A percentile compares a stretch with the other conserved stretches of the same genome.
Evolutionary conservation across 2,113 vertebrate species (phyloP).

Genomic region (Genyomyrus donnyi): DNA sequence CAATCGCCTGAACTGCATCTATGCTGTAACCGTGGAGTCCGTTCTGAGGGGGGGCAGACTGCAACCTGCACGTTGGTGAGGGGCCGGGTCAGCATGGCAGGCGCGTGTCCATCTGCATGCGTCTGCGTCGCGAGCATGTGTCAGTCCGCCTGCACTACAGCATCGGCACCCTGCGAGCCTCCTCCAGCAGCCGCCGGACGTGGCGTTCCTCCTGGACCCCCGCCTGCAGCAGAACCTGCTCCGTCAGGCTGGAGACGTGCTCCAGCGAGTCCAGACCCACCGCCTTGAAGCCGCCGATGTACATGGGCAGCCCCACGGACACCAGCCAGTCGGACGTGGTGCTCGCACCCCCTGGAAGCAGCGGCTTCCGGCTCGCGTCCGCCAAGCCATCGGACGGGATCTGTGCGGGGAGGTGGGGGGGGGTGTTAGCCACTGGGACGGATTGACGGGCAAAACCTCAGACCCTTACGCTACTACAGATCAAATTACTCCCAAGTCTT

Average conservation of each 20-base stretch:
- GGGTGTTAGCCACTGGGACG: neutral
- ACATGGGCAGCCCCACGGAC: constrained; percentile 90
- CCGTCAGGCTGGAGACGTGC: constrained; percentile 75
- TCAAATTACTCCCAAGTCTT: neutral
- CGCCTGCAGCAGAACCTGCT: constrained; percentile 69
- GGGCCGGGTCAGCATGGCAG: neutral
- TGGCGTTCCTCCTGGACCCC: constrained; percentile 84
- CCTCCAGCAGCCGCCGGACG: constrained; percentile 72
- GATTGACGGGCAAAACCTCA: neutral
- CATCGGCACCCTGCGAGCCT: constrained; percentile 68
- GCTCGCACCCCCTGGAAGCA: constrained; percentile 64
- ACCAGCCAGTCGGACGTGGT: constrained; percentile 84
- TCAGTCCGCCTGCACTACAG: constrained; percentile 30
- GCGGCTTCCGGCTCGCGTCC: constrained; percentile 81
- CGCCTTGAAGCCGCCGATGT: constrained; percentile 61
- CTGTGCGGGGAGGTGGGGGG: constrained; percentile 47
- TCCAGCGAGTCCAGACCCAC: constrained; percentile 75
- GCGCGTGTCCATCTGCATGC: neutral
- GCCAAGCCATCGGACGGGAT: constrained; percentile 89
- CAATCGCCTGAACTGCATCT: too few species aligned
- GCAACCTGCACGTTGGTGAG: neutral
- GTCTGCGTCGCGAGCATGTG: neutral
- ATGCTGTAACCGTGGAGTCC: neutral
- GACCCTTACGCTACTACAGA: neutral
- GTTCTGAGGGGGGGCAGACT: neutral